phyloP scores from a whole-genome alignment of 1,140 invertebrate genomes.

The Limonius californicus region DNA sequence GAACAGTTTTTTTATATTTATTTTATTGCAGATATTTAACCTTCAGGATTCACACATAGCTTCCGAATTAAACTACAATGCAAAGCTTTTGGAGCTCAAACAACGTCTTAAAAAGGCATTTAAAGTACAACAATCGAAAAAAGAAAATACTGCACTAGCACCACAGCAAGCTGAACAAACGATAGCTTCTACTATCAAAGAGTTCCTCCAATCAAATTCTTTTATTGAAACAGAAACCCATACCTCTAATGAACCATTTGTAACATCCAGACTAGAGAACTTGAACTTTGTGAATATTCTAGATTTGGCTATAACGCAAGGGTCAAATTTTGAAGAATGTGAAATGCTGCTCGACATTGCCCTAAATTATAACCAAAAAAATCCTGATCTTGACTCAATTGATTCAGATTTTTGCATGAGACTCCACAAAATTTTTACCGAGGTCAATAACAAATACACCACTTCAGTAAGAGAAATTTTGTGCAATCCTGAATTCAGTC shows the following conservation, averaged over 20 bases:
- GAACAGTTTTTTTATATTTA: slow-evolving; percentile 15
- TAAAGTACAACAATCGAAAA: slow-evolving; percentile 42
- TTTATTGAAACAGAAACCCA: background rate
- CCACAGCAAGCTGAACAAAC: slow-evolving; percentile 26
- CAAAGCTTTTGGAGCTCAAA: slow-evolving; percentile 47
- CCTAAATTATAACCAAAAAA: slow-evolving; percentile 24
- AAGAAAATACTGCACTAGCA: slow-evolving; percentile 39
- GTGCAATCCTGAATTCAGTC: slow-evolving; percentile 23
- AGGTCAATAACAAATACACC: slow-evolving; percentile 19
- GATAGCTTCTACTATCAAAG: slow-evolving; percentile 44
- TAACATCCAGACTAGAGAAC: background rate
- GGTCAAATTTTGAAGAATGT: slow-evolving; percentile 27
- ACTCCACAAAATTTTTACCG: slow-evolving; percentile 25
- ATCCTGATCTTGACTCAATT: slow-evolving; percentile 16
- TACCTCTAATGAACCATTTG: background rate
- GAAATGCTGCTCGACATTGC: slow-evolving; percentile 29
- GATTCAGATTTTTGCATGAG: slow-evolving; percentile 33
- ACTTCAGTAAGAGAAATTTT: slow-evolving; percentile 30
- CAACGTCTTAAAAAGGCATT: slow-evolving; percentile 29
- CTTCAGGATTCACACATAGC: slow-evolving; percentile 45
- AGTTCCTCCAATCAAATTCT: slow-evolving; percentile 44
- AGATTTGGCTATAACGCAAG: slow-evolving; percentile 34
- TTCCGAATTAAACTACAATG: slow-evolving; percentile 47
- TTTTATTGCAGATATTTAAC: slow-evolving; percentile 48
- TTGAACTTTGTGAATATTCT: slow-evolving; percentile 20